phyloP scores from a whole-genome alignment of 1,140 invertebrate genomes.

The Dinoponera quadriceps region DNA sequence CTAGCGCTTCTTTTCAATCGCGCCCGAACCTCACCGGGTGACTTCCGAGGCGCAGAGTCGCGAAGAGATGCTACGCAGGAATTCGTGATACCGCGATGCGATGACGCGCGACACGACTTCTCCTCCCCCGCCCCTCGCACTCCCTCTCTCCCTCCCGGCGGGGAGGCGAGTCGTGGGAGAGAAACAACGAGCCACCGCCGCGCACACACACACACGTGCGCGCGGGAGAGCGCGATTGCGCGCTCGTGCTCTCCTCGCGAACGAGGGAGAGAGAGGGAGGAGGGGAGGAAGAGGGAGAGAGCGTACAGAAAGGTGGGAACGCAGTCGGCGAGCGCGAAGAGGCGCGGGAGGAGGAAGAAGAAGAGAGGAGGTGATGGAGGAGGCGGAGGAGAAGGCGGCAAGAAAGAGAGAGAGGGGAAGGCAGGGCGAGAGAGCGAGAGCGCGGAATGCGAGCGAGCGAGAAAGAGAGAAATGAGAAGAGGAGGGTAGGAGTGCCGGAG shows the following conservation, averaged over 20 bases:
- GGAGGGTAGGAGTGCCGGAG: slow-evolving; percentile 73
- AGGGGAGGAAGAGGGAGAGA: slow-evolving; percentile 7
- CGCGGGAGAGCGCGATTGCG: slow-evolving; percentile 36
- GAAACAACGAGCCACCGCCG: slow-evolving; percentile 16
- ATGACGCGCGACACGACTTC: slow-evolving; percentile 52
- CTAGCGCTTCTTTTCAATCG: too few species aligned
- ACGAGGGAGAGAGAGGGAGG: slow-evolving; percentile 44
- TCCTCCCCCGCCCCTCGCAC: too few species aligned
- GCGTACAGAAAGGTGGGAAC: slow-evolving; percentile 57
- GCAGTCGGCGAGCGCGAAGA: slow-evolving; percentile 39
- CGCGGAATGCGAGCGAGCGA: slow-evolving; percentile 23
- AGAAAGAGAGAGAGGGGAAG: slow-evolving; percentile 68
- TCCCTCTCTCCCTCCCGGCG: too few species aligned
- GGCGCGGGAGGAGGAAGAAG: slow-evolving; percentile 5
- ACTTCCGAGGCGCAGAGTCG: slow-evolving; percentile 38
- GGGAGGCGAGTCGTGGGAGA: slow-evolving; percentile 27
- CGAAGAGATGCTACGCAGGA: slow-evolving; percentile 61
- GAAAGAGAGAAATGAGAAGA: slow-evolving; percentile 43
- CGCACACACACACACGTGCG: slow-evolving; percentile 27
- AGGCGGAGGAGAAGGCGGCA: slow-evolving; percentile 31
- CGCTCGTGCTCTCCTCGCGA: slow-evolving; percentile 25
- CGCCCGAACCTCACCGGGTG: slow-evolving; percentile 25
- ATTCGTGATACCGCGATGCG: slow-evolving; percentile 68
- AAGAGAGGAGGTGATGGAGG: slow-evolving; percentile 38
- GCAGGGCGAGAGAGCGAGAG: slow-evolving; percentile 66